Evolutionary conservation across 2,113 vertebrate species (phyloP).

Genomic region (Tychaedon coryphoeus): DNA sequence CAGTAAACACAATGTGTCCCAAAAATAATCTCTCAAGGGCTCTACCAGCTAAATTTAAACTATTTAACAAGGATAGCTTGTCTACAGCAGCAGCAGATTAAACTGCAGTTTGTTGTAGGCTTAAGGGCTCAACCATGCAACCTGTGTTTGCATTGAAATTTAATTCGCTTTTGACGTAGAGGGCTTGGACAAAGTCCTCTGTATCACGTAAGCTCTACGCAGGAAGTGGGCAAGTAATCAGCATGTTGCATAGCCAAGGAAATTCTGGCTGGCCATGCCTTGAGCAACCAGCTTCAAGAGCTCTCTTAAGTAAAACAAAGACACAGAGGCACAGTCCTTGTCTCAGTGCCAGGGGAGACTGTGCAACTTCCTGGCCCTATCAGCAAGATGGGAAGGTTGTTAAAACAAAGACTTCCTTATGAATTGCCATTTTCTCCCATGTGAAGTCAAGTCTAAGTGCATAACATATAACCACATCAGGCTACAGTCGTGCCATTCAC

Average conservation of each 20-base stretch:
- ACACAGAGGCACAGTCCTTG: neutral
- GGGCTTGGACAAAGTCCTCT: neutral
- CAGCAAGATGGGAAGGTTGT: neutral
- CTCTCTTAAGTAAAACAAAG: neutral
- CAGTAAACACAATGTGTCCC: neutral
- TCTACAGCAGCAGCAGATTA: neutral
- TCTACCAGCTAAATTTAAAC: slow-evolving; percentile 39
- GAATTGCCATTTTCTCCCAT: neutral
- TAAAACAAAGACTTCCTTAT: neutral
- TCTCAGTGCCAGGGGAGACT: accelerated
- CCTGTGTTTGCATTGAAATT: slow-evolving; percentile 3
- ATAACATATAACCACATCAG: neutral
- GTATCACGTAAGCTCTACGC: neutral
- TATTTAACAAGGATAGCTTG: neutral
- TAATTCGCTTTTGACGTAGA: slow-evolving; percentile 33
- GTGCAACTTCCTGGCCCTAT: neutral
- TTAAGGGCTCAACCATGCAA: neutral
- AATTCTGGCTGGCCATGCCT: neutral
- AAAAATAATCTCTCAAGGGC: slow-evolving; percentile 24
- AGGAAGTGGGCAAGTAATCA: neutral
- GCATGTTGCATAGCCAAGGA: neutral
- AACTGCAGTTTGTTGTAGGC: neutral
- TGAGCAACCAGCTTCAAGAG: neutral
- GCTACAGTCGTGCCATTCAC: accelerated
- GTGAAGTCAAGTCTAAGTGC: neutral